A percentile compares a stretch with the other conserved stretches of the same genome.
Evolutionary conservation across 2,888 invertebrate species (phyloP).

Genomic region (Rhagophthalmus giganteus): DNA sequence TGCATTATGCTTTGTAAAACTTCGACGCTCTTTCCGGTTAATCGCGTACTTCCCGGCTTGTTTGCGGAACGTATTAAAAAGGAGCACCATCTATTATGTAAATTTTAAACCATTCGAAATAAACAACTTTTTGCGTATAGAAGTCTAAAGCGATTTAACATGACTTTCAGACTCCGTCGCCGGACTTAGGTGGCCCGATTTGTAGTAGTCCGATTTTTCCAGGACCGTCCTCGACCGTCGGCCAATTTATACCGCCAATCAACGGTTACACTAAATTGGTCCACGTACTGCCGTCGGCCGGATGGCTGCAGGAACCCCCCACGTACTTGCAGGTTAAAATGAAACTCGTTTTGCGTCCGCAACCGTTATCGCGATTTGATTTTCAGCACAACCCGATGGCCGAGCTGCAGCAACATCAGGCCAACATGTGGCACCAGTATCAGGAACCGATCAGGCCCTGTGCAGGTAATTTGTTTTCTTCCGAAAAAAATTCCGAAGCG

Average conservation of each 20-base stretch:
- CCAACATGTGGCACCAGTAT: conserved; percentile 51
- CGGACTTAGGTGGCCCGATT: conserved; percentile 42
- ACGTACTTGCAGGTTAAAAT: conserved; percentile 43
- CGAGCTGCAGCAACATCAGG: conserved; percentile 45
- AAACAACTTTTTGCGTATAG: too few relatives aligned
- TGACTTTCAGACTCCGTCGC: conserved; percentile 38
- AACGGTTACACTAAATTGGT: conserved; percentile 45
- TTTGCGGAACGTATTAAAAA: not conserved
- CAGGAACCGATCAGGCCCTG: conserved; percentile 39
- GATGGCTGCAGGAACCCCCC: conserved; percentile 39
- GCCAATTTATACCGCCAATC: conserved; percentile 46
- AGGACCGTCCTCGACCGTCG: conserved; percentile 38
- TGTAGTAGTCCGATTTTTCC: conserved; percentile 46
- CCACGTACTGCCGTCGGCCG: conserved; percentile 39
- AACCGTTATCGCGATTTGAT: too few relatives aligned
- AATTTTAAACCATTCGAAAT: too few relatives aligned
- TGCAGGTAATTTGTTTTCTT: too few relatives aligned
- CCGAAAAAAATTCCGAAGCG: too few relatives aligned
- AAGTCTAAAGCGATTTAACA: too few relatives aligned
- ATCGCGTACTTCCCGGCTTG: conserved; percentile 2
- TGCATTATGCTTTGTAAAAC: conserved; percentile 30
- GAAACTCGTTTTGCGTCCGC: too few relatives aligned
- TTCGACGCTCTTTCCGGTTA: conserved; percentile 3
- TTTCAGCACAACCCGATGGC: conserved; percentile 44
- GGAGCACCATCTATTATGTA: too few relatives aligned